Evolutionary conservation across 2,113 vertebrate genomes (phyloP).

Genomic region (Rhagologus leucostigma): DNA sequence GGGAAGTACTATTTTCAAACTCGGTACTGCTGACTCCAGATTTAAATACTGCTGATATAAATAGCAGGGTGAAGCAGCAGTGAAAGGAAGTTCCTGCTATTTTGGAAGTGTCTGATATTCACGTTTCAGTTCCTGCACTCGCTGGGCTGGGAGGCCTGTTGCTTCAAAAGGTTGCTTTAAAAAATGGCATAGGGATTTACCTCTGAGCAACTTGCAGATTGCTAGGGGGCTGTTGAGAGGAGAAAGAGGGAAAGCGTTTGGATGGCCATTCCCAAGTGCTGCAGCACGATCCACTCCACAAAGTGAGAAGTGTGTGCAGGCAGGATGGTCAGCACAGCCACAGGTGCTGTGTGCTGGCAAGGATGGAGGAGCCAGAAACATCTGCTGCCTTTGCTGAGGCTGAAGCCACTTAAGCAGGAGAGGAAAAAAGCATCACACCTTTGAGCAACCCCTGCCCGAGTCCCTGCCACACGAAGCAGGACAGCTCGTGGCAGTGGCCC

Average conservation of each 20-base stretch:
- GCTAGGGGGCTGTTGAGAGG: not conserved
- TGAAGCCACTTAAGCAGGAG: not conserved
- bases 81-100: not conserved
- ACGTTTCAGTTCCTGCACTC: not conserved
- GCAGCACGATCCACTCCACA: not conserved
- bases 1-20: not conserved
- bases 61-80: not conserved
- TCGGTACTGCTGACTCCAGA: not conserved
- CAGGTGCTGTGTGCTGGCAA: not conserved
- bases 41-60: not conserved
- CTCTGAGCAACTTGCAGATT: not conserved
- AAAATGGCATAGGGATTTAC: not conserved
- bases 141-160: not conserved
- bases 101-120: not conserved
- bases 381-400: not conserved
- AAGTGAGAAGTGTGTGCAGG: not conserved
- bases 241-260: not conserved
- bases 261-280: not conserved
- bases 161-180: not conserved
- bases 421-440: not conserved
- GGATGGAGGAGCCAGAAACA: not conserved
- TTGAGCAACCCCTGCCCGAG: not conserved
- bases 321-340: not conserved
- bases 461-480: accelerated
- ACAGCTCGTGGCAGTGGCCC: accelerated